phyloP scores from a whole-genome alignment of 2,888 invertebrate genomes.

The Eupithecia exiguata region DNA sequence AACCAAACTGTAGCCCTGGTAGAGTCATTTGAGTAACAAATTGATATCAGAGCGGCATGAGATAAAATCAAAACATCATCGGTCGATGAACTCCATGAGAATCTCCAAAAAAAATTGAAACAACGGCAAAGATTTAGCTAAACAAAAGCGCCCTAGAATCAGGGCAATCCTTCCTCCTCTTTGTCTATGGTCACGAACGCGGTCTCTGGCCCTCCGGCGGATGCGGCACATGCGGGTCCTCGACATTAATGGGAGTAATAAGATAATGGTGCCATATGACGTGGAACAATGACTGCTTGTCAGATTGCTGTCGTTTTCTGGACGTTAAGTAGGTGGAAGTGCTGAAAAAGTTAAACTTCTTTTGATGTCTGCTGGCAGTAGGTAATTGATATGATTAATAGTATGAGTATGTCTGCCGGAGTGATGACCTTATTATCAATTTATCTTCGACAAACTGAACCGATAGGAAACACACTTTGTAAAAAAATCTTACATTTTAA shows the following conservation, averaged over 20 bases:
- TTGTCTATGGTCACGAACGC: conserved; percentile 75
- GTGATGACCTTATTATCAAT: too few relatives aligned
- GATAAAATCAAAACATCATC: conserved; percentile 7
- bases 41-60: background rate
- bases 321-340: conserved; percentile 46
- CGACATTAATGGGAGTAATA: conserved; percentile 72
- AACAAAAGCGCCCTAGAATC: conserved; percentile 63
- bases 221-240: conserved; percentile 75
- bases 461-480: too few relatives aligned
- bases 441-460: too few relatives aligned
- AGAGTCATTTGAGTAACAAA: background rate
- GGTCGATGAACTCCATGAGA: conserved; percentile 47
- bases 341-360: conserved; percentile 28
- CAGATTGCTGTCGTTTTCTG: conserved; percentile 50
- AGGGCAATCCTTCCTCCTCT: conserved; percentile 61
- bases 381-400: background rate
- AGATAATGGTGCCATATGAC: conserved; percentile 71
- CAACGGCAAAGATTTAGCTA: conserved; percentile 39
- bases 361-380: conserved; percentile 13
- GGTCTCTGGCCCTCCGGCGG: conserved; percentile 66
- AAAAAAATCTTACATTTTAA: too few relatives aligned
- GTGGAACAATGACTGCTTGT: conserved; percentile 67
- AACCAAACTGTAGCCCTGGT: conserved; percentile 15
- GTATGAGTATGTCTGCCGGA: background rate
- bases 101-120: conserved; percentile 51